phyloP scores from a whole-genome alignment of 2,113 vertebrate genomes.

The Puma concolor region DNA sequence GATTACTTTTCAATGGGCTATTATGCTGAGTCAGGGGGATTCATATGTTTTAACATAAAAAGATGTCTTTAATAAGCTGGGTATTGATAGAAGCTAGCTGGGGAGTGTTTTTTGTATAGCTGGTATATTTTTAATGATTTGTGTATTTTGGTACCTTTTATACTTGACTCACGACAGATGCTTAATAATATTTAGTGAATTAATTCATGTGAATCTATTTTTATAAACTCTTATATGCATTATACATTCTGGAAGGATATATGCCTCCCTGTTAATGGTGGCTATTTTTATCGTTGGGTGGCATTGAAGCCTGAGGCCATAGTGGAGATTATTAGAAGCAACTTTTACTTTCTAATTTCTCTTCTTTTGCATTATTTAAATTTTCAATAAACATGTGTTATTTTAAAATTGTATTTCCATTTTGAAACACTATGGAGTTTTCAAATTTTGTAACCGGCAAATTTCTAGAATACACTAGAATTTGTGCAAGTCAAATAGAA shows the following conservation, averaged over 20 bases:
- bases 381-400: background rate
- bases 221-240: slow-evolving; percentile 36
- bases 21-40: background rate
- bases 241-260: slow-evolving; percentile 37
- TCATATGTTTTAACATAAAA: slow-evolving; percentile 48
- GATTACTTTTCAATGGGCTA: slow-evolving; percentile 15
- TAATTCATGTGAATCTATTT: slow-evolving; percentile 54
- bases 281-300: slow-evolving; percentile 54
- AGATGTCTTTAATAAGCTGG: background rate
- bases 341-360: slow-evolving; percentile 51
- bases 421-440: slow-evolving; percentile 36
- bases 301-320: background rate
- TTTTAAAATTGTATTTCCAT: slow-evolving; percentile 43
- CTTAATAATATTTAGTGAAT: slow-evolving; percentile 64
- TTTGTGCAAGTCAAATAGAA: background rate
- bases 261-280: slow-evolving; percentile 9
- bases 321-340: slow-evolving; percentile 47
- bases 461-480: background rate
- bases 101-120: background rate
- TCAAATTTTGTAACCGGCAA: slow-evolving; percentile 1
- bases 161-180: slow-evolving; percentile 54
- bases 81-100: slow-evolving; percentile 32
- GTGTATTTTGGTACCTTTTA: slow-evolving; percentile 37
- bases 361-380: slow-evolving; percentile 54
- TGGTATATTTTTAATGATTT: slow-evolving; percentile 47